A percentile compares a stretch with the other conserved stretches of the same genome.
Conservation (phyloP, 2,888 invertebrate species). For the Branchinecta sandiegonensis region DNA sequence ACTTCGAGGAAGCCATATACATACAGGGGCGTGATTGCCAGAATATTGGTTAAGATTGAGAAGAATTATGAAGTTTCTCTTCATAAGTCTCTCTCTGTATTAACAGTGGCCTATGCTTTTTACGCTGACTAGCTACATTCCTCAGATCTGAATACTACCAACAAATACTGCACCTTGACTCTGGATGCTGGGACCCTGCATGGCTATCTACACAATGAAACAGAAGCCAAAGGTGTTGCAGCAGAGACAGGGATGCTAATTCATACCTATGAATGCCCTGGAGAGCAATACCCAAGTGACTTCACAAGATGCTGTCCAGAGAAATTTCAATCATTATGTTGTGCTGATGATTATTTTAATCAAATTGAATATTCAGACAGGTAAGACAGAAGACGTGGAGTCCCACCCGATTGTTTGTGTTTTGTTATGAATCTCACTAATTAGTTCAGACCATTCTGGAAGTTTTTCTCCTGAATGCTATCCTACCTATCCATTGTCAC, state of each 20-base stretch:
- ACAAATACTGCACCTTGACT: neutral
- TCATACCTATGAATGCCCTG: constrained; percentile 1
- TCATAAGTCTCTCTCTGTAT: too few relatives aligned
- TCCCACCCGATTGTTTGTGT: neutral
- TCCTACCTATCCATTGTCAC: neutral
- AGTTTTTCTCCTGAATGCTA: neutral
- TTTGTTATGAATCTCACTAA: neutral
- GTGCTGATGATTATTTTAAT: neutral
- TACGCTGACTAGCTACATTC: too few relatives aligned
- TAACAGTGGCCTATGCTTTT: too few relatives aligned
- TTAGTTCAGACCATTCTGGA: neutral
- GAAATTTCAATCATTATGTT: constrained; percentile 3
- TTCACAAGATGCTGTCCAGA: constrained; percentile 7
- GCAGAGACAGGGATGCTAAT: neutral
- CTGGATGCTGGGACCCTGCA: constrained; percentile 12
- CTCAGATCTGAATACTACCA: neutral
- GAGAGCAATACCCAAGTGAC: neutral
- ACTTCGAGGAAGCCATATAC: too few relatives aligned
- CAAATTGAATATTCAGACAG: neutral
- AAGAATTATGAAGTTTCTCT: too few relatives aligned
- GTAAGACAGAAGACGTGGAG: neutral
- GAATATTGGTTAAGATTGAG: too few relatives aligned
- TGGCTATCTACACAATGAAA: neutral
- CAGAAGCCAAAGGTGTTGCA: neutral
- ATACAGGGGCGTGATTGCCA: too few relatives aligned